Conservation (phyloP, 1,140 invertebrate species). For the Drosophila pandora region DNA sequence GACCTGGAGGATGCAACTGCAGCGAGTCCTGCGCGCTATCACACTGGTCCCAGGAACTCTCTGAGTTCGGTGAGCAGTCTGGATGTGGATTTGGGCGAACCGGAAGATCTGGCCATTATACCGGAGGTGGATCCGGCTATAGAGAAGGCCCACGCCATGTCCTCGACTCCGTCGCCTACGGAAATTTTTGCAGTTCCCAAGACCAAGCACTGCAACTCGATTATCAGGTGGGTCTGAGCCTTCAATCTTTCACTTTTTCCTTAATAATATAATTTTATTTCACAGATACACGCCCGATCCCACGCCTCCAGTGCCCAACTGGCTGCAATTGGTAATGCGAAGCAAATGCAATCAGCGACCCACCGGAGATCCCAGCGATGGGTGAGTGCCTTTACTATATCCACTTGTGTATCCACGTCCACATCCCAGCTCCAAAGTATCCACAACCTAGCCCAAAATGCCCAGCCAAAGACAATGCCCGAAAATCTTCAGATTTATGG, state of each 20-base stretch:
- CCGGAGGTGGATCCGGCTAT: constrained; percentile 65
- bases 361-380: constrained; percentile 50
- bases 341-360: constrained; percentile 76
- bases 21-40: constrained; percentile 30
- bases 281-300: constrained; percentile 77
- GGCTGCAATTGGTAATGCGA: constrained; percentile 83
- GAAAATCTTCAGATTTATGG: constrained; percentile 71
- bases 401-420: constrained; percentile 1
- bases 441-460: constrained; percentile 22
- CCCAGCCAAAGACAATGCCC: constrained; percentile 33
- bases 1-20: constrained; percentile 62
- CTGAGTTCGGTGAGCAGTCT: constrained; percentile 71
- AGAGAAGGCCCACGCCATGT: constrained; percentile 63
- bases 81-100: constrained; percentile 58
- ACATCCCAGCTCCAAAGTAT: neutral
- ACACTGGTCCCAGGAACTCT: constrained; percentile 47
- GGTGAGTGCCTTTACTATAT: constrained; percentile 54
- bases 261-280: neutral
- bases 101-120: constrained; percentile 61
- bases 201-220: constrained; percentile 68
- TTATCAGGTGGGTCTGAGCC: constrained; percentile 62
- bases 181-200: constrained; percentile 74
- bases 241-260: neutral
- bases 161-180: constrained; percentile 11
- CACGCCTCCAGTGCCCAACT: constrained; percentile 75